Evolutionary conservation across 92 coral and sea anemone species (phyloP).

Genomic region (Zoanthus solanderi): DNA sequence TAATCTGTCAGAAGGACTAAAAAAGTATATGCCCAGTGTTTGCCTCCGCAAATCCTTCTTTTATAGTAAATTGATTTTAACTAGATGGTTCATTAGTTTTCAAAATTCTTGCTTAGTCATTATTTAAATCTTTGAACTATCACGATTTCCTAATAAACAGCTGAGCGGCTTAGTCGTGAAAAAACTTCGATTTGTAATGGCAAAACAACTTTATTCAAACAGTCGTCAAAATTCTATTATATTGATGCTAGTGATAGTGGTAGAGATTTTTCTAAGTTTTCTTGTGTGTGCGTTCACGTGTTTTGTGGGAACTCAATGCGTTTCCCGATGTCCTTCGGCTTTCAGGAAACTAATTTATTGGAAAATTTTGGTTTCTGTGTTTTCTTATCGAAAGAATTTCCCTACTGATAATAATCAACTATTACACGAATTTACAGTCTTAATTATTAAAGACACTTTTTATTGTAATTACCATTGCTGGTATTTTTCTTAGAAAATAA

Average conservation of each 20-base stretch:
- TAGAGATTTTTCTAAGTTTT: background rate
- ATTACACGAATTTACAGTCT: constrained; percentile 14
- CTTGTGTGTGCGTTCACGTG: background rate
- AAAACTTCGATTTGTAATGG: background rate
- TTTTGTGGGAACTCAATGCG: background rate
- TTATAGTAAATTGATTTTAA: background rate
- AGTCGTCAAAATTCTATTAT: background rate
- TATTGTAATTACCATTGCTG: constrained; percentile 11
- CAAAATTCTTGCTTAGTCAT: background rate
- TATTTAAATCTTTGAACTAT: background rate
- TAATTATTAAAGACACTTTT: constrained; percentile 31
- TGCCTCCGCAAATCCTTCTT: too few species aligned
- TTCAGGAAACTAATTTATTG: background rate
- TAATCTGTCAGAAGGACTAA: too few species aligned
- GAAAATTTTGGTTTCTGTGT: background rate
- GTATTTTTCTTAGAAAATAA: constrained; percentile 13
- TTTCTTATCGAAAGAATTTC: background rate
- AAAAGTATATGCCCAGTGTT: too few species aligned
- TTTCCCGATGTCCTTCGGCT: background rate
- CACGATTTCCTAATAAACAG: background rate
- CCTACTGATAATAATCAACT: constrained; percentile 14
- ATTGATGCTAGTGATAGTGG: background rate
- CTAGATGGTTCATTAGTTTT: background rate
- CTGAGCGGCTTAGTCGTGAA: background rate
- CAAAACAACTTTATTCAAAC: background rate